phyloP scores from a whole-genome alignment of 2,888 invertebrate species.

The Drosophila mettleri region DNA sequence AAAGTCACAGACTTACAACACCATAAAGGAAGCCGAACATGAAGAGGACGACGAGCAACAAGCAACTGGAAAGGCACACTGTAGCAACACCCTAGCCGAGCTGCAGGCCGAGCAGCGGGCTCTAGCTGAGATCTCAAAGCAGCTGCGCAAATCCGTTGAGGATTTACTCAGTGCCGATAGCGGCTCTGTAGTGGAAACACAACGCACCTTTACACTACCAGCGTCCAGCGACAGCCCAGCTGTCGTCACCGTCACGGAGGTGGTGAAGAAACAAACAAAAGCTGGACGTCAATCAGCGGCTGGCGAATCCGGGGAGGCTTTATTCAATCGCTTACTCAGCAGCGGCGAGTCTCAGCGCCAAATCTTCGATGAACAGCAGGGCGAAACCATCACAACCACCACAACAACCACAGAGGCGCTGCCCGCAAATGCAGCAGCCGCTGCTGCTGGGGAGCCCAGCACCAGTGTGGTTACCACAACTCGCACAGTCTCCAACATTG shows the following conservation, averaged over 20 bases:
- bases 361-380: conserved; percentile 78
- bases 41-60: conserved; percentile 14
- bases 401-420: conserved; percentile 78
- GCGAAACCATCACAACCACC: conserved; percentile 79
- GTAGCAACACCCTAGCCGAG: conserved; percentile 68
- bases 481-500: conserved; percentile 82
- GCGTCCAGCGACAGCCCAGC: conserved; percentile 51
- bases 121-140: conserved; percentile 81
- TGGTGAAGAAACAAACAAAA: conserved; percentile 66
- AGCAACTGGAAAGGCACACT: conserved; percentile 5
- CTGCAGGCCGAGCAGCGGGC: conserved; percentile 81
- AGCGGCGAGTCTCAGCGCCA: conserved; percentile 74
- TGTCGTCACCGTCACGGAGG: conserved; percentile 72
- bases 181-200: conserved; percentile 62
- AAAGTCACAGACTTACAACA: conserved; percentile 80
- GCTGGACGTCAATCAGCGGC: conserved; percentile 9
- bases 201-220: conserved; percentile 66
- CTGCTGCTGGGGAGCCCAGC: conserved; percentile 51
- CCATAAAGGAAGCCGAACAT: conserved; percentile 72
- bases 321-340: conserved; percentile 77
- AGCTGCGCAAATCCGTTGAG: conserved; percentile 80
- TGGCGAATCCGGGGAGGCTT: conserved; percentile 72
- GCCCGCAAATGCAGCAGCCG: conserved; percentile 34
- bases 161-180: conserved; percentile 75
- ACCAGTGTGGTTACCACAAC: conserved; percentile 82